A percentile compares a stretch with the other conserved stretches of the same genome.
phyloP scores from a whole-genome alignment of 2,113 vertebrate genomes.

The Coptodon rendalli region DNA sequence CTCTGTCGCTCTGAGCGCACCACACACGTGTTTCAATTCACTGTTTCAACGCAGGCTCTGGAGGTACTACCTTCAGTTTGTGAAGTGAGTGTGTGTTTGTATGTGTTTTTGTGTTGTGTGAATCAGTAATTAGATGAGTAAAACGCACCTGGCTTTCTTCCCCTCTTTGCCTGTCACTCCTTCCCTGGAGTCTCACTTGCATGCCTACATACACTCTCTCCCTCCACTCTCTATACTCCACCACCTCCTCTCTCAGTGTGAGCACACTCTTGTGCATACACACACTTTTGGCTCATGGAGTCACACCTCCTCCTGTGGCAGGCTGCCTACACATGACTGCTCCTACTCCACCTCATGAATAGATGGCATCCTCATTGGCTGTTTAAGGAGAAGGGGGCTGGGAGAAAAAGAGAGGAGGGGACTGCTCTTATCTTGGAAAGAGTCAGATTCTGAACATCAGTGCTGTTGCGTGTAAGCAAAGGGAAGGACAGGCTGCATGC shows the following conservation, averaged over 20 bases:
- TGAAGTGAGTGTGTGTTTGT: neutral
- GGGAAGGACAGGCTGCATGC: constrained; percentile 38
- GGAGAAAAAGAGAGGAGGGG: constrained; percentile 71
- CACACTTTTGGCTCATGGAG: constrained; percentile 64
- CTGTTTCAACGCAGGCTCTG: neutral
- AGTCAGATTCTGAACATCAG: constrained; percentile 61
- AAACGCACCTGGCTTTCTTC: constrained; percentile 29
- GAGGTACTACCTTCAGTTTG: constrained; percentile 1
- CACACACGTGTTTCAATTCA: constrained; percentile 41
- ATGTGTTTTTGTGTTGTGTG: constrained; percentile 5
- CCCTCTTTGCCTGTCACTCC: constrained; percentile 38
- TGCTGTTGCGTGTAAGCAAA: neutral
- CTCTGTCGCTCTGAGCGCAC: constrained; percentile 50
- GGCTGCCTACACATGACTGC: constrained; percentile 91
- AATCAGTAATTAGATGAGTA: constrained; percentile 13
- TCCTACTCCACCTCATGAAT: constrained; percentile 89
- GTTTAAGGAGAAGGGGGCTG: constrained; percentile 76
- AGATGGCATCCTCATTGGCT: constrained; percentile 87
- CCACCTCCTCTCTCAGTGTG: constrained; percentile 52
- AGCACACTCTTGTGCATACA: constrained; percentile 30
- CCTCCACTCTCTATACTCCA: neutral
- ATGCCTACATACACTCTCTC: constrained; percentile 37
- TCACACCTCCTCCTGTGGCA: constrained; percentile 80
- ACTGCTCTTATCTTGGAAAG: constrained; percentile 10
- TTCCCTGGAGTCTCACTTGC: constrained; percentile 31